A percentile compares a stretch with the other conserved stretches of the same genome.
These are phyloP conservation scores for Origma solitaria DNA, from an alignment of 2,113 vertebrate species.

Conservation along the genomic window DNA sequence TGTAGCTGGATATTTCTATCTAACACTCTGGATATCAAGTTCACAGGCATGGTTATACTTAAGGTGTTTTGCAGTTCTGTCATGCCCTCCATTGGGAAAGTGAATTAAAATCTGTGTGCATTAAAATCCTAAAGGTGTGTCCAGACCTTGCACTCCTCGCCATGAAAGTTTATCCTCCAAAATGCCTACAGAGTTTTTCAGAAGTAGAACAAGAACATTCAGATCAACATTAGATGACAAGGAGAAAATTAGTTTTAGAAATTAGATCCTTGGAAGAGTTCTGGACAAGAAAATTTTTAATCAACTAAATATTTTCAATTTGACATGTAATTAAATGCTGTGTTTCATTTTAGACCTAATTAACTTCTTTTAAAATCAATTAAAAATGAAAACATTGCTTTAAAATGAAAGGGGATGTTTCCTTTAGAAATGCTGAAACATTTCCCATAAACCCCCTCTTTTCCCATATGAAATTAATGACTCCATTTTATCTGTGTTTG, in stretches of 20 bases:
- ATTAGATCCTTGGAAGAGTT: neutral
- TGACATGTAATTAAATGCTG: constrained; percentile 15
- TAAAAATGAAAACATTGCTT: neutral
- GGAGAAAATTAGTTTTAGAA: constrained; percentile 2
- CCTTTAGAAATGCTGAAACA: neutral
- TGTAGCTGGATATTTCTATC: neutral
- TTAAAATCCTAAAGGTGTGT: neutral
- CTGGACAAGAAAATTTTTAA: neutral
- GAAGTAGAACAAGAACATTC: neutral
- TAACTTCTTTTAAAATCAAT: neutral
- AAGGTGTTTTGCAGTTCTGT: neutral
- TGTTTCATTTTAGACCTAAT: neutral
- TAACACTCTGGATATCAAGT: too few species aligned
- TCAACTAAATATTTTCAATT: neutral
- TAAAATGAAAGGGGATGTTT: neutral
- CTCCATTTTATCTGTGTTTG: neutral
- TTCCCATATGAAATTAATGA: neutral
- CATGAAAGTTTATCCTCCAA: neutral
- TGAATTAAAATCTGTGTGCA: neutral
- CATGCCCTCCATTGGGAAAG: neutral
- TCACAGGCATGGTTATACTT: neutral
- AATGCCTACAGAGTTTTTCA: neutral
- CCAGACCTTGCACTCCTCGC: neutral
- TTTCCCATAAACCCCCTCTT: neutral
- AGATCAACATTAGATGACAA: neutral